phyloP scores from a whole-genome alignment of 2,888 invertebrate genomes.

The Marronus borbonicus region DNA sequence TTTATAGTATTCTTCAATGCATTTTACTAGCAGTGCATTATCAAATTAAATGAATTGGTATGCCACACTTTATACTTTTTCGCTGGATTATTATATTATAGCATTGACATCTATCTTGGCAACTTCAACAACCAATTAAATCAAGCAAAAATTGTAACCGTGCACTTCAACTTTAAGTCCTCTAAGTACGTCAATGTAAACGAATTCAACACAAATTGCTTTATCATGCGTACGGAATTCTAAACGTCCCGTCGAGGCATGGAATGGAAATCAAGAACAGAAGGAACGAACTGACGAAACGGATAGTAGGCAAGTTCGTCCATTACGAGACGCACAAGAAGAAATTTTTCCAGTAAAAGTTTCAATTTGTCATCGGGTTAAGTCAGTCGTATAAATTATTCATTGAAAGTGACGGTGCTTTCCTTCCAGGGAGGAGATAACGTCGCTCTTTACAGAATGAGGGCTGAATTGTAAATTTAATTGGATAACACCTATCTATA shows the following conservation, averaged over 20 bases:
- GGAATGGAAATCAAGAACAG: constrained; percentile 1
- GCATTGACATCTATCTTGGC: too few relatives aligned
- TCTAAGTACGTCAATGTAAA: constrained; percentile 13
- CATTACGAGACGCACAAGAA: background rate
- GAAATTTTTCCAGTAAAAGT: constrained; percentile 39
- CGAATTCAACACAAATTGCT: constrained; percentile 21
- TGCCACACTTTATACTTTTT: too few relatives aligned
- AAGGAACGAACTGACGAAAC: background rate
- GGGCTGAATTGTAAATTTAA: constrained; percentile 32
- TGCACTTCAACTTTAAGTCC: background rate
- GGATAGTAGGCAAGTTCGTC: background rate
- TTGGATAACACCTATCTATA: constrained; percentile 16
- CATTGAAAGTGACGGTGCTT: background rate
- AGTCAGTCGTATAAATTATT: constrained; percentile 25
- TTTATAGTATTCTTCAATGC: too few relatives aligned
- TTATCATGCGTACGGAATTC: constrained; percentile 17
- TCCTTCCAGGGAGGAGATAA: constrained; percentile 2
- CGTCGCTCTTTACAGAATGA: constrained; percentile 22
- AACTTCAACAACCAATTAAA: background rate
- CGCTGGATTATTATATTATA: too few relatives aligned
- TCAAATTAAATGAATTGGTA: too few relatives aligned
- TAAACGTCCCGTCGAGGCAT: background rate
- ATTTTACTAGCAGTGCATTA: too few relatives aligned
- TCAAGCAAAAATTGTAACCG: background rate
- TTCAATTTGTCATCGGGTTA: constrained; percentile 31